A percentile compares a stretch with the other conserved stretches of the same genome.
These are phyloP conservation scores for Euplexia lucipara DNA, from an alignment of 2,888 invertebrate species.

Conservation along the genomic window DNA sequence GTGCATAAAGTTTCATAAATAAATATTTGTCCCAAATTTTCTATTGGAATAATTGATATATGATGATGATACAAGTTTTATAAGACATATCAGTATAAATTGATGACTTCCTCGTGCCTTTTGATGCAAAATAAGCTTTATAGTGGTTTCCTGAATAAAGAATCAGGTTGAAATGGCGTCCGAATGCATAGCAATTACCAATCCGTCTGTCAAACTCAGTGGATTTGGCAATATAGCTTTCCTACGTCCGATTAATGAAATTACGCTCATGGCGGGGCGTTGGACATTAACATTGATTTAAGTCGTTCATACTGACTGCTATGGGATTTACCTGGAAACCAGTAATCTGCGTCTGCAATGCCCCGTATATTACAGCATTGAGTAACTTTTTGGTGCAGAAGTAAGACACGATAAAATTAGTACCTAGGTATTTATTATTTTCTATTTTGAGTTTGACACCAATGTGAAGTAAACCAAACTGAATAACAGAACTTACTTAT, in stretches of 20 bases:
- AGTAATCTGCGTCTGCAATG: no score
- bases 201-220: background rate
- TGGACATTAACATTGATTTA: conserved; percentile 9
- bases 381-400: no score
- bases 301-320: background rate
- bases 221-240: background rate
- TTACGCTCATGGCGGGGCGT: conserved; percentile 2
- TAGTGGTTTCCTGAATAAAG: background rate
- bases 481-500: conserved; percentile 7
- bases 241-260: background rate
- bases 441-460: background rate
- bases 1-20: no score
- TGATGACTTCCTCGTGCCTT: no score
- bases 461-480: background rate
- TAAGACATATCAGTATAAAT: no score
- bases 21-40: no score
- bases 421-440: no score
- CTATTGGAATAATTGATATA: no score
- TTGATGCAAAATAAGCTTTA: no score
- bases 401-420: no score
- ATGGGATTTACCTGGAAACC: background rate
- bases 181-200: background rate
- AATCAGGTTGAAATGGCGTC: background rate
- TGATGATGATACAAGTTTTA: no score
- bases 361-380: no score